Conservation (phyloP, 37 sponge, comb jelly and placozoan genomes). For the Ephydatia muelleri region DNA sequence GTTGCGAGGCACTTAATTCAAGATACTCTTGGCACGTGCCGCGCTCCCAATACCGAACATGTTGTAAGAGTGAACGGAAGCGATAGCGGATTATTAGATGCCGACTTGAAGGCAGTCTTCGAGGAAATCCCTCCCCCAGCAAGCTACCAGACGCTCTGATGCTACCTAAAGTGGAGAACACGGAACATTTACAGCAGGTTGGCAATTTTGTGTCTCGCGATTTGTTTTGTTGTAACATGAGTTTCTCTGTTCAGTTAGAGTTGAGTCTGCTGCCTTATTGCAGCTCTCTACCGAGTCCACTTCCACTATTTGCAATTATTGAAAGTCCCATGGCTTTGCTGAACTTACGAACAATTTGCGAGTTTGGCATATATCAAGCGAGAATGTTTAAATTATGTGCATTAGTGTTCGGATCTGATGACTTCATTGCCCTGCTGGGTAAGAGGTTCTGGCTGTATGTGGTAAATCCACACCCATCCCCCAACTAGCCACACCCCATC, state of each 20-base stretch:
- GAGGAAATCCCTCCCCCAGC: neutral
- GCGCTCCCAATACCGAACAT: conserved; percentile 40
- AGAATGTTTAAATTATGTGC: conserved; percentile 33
- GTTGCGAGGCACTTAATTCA: conserved; percentile 56
- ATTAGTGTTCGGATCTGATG: conserved; percentile 85
- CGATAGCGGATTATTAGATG: conserved; percentile 51
- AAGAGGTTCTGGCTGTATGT: too few species aligned
- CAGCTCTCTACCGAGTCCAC: conserved; percentile 6
- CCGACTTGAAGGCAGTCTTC: conserved; percentile 68
- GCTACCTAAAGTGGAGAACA: conserved; percentile 86
- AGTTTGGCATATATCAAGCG: conserved; percentile 17
- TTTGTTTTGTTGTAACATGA: too few species aligned
- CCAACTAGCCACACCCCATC: too few species aligned
- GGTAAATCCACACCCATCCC: too few species aligned
- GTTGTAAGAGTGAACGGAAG: conserved; percentile 83
- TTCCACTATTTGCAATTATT: conserved; percentile 75
- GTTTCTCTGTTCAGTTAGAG: conserved; percentile 25
- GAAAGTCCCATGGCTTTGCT: conserved; percentile 83
- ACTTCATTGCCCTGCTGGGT: conserved; percentile 83
- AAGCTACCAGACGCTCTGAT: conserved; percentile 79
- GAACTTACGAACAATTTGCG: conserved; percentile 70
- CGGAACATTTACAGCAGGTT: conserved; percentile 65
- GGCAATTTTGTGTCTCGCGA: neutral
- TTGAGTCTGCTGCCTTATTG: conserved; percentile 22
- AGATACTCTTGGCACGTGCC: conserved; percentile 32